phyloP scores from a whole-genome alignment of 2,888 invertebrate species.

The Lycaena phlaeas region DNA sequence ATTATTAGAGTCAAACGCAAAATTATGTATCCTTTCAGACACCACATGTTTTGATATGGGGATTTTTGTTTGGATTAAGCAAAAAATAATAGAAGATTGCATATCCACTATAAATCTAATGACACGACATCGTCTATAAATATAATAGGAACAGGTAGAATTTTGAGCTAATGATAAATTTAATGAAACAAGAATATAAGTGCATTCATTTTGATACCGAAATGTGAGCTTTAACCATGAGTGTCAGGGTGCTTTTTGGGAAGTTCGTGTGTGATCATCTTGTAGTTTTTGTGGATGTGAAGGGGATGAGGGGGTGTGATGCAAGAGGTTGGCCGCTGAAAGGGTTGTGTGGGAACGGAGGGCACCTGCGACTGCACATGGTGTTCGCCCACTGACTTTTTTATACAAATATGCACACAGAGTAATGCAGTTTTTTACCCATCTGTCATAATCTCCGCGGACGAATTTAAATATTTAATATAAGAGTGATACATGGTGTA shows the following conservation, averaged over 20 bases:
- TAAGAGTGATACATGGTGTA: not conserved
- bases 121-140: constrained; percentile 69
- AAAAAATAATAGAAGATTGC: constrained; percentile 66
- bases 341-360: constrained; percentile 74
- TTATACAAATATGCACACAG: constrained; percentile 61
- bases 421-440: constrained; percentile 65
- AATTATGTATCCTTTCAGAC: constrained; percentile 4
- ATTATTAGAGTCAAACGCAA: not conserved
- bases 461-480: constrained; percentile 1
- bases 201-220: constrained; percentile 6
- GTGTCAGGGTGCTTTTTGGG: constrained; percentile 23
- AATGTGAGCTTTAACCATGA: constrained; percentile 17
- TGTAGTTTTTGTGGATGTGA: constrained; percentile 42
- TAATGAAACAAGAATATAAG: constrained; percentile 27
- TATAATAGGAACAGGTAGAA: constrained; percentile 69
- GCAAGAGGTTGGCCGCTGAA: constrained; percentile 53
- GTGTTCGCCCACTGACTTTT: constrained; percentile 58
- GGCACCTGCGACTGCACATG: constrained; percentile 73
- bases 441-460: constrained; percentile 26
- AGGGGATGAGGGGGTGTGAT: constrained; percentile 37
- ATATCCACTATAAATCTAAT: constrained; percentile 72
- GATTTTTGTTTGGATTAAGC: constrained; percentile 22
- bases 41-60: constrained; percentile 19
- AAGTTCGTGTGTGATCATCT: constrained; percentile 22
- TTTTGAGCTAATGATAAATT: constrained; percentile 52